Conservation (phyloP, 2,888 invertebrate genomes). For the Lepetodrilus schrolli region DNA sequence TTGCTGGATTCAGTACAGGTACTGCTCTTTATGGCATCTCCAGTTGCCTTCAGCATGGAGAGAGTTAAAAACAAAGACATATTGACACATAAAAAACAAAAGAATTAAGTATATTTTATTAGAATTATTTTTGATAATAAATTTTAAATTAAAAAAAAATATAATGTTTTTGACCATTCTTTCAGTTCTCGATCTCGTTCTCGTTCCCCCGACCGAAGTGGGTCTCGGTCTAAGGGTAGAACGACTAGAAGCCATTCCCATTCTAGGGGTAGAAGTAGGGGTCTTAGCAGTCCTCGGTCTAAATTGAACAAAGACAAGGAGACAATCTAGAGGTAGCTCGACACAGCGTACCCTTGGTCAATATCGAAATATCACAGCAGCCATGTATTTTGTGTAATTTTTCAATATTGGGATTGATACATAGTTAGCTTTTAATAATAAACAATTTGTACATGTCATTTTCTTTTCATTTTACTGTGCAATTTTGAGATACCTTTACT, state of each 20-base stretch:
- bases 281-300: conserved; percentile 7
- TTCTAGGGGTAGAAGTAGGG: conserved; percentile 23
- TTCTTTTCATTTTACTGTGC: no score
- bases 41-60: no score
- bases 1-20: no score
- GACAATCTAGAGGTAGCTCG: background rate
- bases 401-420: no score
- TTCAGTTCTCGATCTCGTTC: conserved; percentile 14
- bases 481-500: no score
- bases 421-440: no score
- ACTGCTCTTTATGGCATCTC: no score
- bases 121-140: background rate
- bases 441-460: no score
- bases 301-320: conserved; percentile 14
- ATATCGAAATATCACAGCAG: conserved; percentile 12
- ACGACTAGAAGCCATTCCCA: background rate
- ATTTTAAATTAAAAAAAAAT: background rate
- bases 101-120: background rate
- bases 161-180: background rate
- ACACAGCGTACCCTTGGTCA: background rate
- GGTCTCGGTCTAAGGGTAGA: conserved; percentile 9
- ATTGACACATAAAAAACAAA: background rate
- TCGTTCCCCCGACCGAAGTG: conserved; percentile 1
- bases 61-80: no score
- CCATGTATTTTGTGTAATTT: no score